Conservation (phyloP, 1,140 invertebrate species). For the Zaprionus davidi region DNA sequence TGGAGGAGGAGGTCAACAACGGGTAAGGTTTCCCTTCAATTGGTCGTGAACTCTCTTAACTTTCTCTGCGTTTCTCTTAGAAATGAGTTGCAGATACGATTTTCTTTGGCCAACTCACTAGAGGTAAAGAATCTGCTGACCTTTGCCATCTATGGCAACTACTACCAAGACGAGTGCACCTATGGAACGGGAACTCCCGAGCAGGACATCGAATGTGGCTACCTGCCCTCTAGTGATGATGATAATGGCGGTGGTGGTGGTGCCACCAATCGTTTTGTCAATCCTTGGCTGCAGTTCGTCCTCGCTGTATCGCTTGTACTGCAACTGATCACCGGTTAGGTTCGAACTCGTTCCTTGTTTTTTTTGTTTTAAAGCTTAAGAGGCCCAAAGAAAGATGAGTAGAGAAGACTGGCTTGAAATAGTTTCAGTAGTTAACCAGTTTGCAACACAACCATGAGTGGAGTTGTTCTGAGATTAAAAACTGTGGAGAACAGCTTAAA, state of each 20-base stretch:
- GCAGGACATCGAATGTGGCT: conserved; percentile 52
- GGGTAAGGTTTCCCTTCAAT: conserved; percentile 20
- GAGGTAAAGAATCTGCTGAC: conserved; percentile 57
- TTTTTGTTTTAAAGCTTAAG: background rate
- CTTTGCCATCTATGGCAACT: conserved; percentile 78
- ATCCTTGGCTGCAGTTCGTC: background rate
- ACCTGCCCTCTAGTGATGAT: background rate
- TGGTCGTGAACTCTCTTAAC: background rate
- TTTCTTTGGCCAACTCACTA: conserved; percentile 18
- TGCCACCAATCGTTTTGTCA: background rate
- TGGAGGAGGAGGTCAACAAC: conserved; percentile 12
- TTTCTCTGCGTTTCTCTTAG: conserved; percentile 30
- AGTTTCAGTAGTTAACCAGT: too few species aligned
- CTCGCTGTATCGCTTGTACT: background rate
- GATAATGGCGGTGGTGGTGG: background rate
- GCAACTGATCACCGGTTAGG: background rate
- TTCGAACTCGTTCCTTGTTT: background rate
- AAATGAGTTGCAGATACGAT: conserved; percentile 40
- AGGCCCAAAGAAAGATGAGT: background rate
- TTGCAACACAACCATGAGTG: too few species aligned
- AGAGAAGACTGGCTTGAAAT: too few species aligned
- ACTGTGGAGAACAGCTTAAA: too few species aligned
- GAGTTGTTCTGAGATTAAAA: too few species aligned
- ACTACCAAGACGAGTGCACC: conserved; percentile 62
- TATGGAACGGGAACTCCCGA: conserved; percentile 22